Evolutionary conservation across 1,140 invertebrate species (phyloP).

Genomic region (Heliconius nattereri): DNA sequence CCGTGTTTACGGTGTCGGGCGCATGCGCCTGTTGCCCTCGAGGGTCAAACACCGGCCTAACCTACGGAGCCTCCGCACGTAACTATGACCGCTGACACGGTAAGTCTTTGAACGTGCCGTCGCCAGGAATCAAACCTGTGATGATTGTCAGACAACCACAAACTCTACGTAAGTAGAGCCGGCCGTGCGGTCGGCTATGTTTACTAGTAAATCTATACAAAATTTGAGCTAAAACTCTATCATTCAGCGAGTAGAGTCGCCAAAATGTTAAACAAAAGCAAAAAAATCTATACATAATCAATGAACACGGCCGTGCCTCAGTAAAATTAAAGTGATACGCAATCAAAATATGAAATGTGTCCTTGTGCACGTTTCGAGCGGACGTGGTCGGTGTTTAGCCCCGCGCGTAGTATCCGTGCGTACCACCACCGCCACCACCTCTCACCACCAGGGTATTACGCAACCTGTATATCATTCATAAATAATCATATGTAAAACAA

Average conservation of each 20-base stretch:
- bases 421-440: background rate
- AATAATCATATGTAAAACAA: background rate
- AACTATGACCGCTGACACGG: conserved; percentile 50
- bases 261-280: conserved; percentile 25
- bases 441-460: no score
- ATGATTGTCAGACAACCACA: background rate
- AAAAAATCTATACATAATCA: conserved; percentile 43
- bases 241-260: background rate
- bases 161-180: conserved; percentile 1
- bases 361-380: conserved; percentile 44
- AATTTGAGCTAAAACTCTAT: background rate
- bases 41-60: conserved; percentile 73
- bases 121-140: background rate
- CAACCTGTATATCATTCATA: conserved; percentile 11
- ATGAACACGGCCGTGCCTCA: conserved; percentile 43
- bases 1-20: conserved; percentile 70
- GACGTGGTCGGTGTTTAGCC: conserved; percentile 31
- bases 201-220: background rate
- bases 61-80: conserved; percentile 65
- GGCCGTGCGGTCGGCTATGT: background rate
- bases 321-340: conserved; percentile 56
- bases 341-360: conserved; percentile 58
- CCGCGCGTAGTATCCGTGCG: conserved; percentile 29
- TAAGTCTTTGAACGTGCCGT: conserved; percentile 28
- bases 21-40: conserved; percentile 74